Evolutionary conservation across 92 coral and sea anemone species (phyloP).

Genomic region (Pocillopora meandrina): DNA sequence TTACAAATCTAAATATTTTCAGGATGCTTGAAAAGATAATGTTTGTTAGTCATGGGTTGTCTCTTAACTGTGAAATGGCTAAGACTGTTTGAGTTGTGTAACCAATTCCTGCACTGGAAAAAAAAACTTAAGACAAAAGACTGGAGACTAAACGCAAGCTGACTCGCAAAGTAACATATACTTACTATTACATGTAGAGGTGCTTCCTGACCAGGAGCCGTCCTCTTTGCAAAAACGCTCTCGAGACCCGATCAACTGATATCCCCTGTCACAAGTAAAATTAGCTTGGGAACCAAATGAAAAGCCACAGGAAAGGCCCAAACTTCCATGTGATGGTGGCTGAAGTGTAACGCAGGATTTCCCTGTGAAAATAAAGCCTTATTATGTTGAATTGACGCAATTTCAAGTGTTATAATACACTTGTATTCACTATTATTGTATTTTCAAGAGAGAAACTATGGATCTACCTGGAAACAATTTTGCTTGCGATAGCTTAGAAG

Average conservation of each 20-base stretch:
- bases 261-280: conserved; percentile 50
- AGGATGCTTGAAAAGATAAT: no score
- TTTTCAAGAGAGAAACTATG: neutral
- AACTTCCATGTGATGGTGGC: conserved; percentile 41
- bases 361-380: conserved; percentile 14
- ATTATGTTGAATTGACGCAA: neutral
- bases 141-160: no score
- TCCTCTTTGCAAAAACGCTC: conserved; percentile 46
- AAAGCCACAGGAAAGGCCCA: conserved; percentile 39
- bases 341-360: conserved; percentile 35
- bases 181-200: conserved; percentile 54
- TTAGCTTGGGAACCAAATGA: conserved; percentile 52
- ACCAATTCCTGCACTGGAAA: no score
- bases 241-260: conserved; percentile 42
- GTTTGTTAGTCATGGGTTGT: no score
- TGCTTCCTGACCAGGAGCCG: conserved; percentile 63
- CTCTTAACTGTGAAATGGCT: no score
- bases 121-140: no score
- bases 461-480: neutral
- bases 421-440: neutral
- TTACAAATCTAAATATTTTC: no score
- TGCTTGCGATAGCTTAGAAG: no score
- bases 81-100: no score
- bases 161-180: neutral
- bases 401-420: neutral